Evolutionary conservation across 2,888 invertebrate genomes (phyloP).

Genomic region (Eupithecia subfuscata): DNA sequence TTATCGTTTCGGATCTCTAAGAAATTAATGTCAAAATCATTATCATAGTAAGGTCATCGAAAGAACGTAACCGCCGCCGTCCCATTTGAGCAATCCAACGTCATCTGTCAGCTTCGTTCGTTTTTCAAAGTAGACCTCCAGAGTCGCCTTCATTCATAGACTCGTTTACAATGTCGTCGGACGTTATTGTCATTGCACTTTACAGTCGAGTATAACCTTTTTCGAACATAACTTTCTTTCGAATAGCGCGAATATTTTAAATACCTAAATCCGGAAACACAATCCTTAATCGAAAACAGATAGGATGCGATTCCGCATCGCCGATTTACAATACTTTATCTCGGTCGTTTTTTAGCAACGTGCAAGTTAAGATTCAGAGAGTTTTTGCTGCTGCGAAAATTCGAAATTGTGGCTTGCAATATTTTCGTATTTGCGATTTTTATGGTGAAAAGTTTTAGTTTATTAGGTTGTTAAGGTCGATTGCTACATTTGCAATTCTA

Average conservation of each 20-base stretch:
- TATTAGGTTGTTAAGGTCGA: background rate
- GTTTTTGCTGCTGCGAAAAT: background rate
- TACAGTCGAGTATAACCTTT: background rate
- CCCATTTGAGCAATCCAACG: too few relatives aligned
- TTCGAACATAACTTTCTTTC: background rate
- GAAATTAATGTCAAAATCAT: too few relatives aligned
- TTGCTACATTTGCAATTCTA: background rate
- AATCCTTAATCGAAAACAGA: conserved; percentile 9
- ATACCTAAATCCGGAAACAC: background rate
- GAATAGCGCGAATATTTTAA: background rate
- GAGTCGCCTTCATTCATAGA: too few relatives aligned
- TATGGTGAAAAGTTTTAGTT: background rate
- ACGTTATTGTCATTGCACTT: background rate
- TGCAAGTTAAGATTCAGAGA: background rate
- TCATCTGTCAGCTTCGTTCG: too few relatives aligned
- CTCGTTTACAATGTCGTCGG: too few relatives aligned
- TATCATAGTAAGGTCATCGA: too few relatives aligned
- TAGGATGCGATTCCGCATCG: conserved; percentile 4
- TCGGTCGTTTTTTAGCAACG: background rate
- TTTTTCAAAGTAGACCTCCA: too few relatives aligned
- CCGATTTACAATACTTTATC: conserved; percentile 11
- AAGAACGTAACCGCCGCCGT: too few relatives aligned
- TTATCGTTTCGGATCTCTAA: too few relatives aligned
- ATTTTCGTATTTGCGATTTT: background rate
- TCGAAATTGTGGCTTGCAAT: background rate